A percentile compares a stretch with the other conserved stretches of the same genome.
These are phyloP conservation scores for Odontothrips loti DNA, from an alignment of 2,888 invertebrate genomes.

Conservation along the genomic window DNA sequence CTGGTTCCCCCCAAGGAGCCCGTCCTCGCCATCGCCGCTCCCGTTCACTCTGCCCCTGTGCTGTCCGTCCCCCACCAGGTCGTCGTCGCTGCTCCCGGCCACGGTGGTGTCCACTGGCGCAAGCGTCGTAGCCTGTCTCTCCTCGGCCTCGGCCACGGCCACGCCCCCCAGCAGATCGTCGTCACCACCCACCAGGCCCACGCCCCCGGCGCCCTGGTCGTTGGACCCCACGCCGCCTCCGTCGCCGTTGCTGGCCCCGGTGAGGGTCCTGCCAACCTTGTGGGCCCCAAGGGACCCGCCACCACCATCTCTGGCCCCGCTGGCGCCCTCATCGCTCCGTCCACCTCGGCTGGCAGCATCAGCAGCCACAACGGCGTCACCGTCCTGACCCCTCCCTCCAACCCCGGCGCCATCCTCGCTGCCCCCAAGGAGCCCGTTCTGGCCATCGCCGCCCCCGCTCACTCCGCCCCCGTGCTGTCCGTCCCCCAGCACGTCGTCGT, in stretches of 20 bases:
- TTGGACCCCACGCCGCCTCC: not conserved
- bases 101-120: not conserved
- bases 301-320: conserved; percentile 3
- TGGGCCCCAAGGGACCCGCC: not conserved
- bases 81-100: not conserved
- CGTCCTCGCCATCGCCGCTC: not conserved
- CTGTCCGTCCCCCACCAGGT: not conserved
- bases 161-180: not conserved
- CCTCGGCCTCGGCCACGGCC: not conserved
- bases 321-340: not conserved
- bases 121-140: not conserved
- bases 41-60: not conserved
- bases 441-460: not conserved
- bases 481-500: not conserved
- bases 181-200: not conserved
- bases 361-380: not conserved
- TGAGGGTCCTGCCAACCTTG: not conserved
- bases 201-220: not conserved
- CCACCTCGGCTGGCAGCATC: not conserved
- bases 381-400: not conserved
- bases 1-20: not conserved
- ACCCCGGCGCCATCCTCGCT: not conserved
- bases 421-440: not conserved
- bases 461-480: not conserved
- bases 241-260: not conserved